Percentiles rank a stretch among this genome's conserved stretches.
phyloP scores from a whole-genome alignment of 2,797 vertebrate genomes.

The Urosaurus nigricauda region DNA sequence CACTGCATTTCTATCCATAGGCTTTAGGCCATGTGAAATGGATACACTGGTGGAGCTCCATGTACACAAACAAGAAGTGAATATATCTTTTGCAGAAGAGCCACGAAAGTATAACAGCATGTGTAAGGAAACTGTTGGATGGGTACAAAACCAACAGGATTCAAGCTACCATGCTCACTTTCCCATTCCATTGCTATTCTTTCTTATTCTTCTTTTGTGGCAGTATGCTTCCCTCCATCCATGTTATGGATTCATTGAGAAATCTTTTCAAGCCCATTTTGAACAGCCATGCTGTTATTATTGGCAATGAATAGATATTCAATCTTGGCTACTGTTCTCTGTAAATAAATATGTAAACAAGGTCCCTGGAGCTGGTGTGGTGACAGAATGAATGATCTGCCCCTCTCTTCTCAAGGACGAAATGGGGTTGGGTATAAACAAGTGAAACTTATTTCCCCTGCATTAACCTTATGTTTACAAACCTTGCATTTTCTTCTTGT shows the following conservation, averaged over 20 bases:
- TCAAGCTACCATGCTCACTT: neutral
- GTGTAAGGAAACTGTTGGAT: too few species aligned
- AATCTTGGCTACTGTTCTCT: neutral
- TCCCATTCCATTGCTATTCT: neutral
- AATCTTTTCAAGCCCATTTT: neutral
- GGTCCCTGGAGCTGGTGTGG: slow-evolving; percentile 14
- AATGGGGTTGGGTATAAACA: neutral
- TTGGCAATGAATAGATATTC: neutral
- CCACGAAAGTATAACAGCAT: too few species aligned
- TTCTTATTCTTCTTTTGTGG: too few species aligned
- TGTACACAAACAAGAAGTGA: too few species aligned
- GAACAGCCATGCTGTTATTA: neutral
- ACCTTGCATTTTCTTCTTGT: slow-evolving; percentile 73
- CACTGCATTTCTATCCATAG: too few species aligned
- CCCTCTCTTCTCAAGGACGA: neutral
- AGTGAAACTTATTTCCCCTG: slow-evolving; percentile 60
- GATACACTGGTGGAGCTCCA: too few species aligned
- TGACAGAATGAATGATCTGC: neutral
- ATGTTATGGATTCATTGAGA: slow-evolving; percentile 25
- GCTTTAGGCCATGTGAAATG: too few species aligned
- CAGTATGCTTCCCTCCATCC: neutral
- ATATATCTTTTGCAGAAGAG: too few species aligned
- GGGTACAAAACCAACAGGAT: too few species aligned
- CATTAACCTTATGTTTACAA: slow-evolving; percentile 65
- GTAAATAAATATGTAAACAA: slow-evolving; percentile 42